A percentile compares a stretch with the other conserved stretches of the same genome.
Conservation (phyloP, 1,140 invertebrate species). For the Eubasilissa regina region DNA sequence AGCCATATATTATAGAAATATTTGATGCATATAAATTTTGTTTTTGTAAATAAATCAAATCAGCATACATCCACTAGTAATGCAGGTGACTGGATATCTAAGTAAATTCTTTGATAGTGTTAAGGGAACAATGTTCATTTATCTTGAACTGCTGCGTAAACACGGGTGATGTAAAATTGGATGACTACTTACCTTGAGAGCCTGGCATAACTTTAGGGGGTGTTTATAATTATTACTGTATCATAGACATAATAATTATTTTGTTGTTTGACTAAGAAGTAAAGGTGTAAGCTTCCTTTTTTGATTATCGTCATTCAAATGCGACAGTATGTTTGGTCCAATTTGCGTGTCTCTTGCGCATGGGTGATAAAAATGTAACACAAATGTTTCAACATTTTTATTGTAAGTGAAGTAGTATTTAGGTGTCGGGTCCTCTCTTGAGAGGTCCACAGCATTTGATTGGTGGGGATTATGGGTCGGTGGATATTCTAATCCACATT, state of each 20-base stretch:
- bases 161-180: slow-evolving; percentile 6
- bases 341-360: slow-evolving; percentile 35
- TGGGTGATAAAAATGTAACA: slow-evolving; percentile 38
- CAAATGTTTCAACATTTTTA: slow-evolving; percentile 38
- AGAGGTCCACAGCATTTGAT: background rate
- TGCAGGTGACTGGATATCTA: too few relatives aligned
- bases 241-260: slow-evolving; percentile 24
- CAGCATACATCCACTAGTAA: too few relatives aligned
- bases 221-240: slow-evolving; percentile 25
- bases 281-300: slow-evolving; percentile 22
- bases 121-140: too few relatives aligned
- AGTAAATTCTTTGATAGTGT: too few relatives aligned
- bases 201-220: slow-evolving; percentile 21
- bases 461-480: slow-evolving; percentile 29
- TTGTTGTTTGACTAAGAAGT: slow-evolving; percentile 19
- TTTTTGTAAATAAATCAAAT: too few relatives aligned
- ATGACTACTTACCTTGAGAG: background rate
- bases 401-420: slow-evolving; percentile 20
- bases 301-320: slow-evolving; percentile 8
- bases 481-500: slow-evolving; percentile 25
- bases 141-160: background rate
- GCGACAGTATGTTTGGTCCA: slow-evolving; percentile 33
- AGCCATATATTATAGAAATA: too few relatives aligned
- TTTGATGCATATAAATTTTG: too few relatives aligned
- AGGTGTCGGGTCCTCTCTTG: slow-evolving; percentile 6